These are phyloP conservation scores for Gryllus longicercus DNA, from an alignment of 2,888 invertebrate species.

Conservation along the genomic window DNA sequence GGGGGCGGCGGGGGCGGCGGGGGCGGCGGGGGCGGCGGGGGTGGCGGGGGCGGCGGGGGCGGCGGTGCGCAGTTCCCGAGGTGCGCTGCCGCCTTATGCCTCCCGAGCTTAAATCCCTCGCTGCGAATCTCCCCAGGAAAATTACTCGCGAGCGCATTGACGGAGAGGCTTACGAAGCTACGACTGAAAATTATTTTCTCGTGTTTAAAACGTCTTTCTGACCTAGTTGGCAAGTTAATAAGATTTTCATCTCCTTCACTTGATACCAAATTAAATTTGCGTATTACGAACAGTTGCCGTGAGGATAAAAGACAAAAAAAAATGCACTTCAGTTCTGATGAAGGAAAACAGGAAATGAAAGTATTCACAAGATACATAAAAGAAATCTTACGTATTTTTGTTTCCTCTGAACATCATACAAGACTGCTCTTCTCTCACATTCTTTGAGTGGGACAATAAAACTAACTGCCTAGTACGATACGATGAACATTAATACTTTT, in stretches of 20 bases:
- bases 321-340: background rate
- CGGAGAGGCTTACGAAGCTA: background rate
- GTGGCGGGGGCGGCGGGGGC: no score
- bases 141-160: background rate
- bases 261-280: background rate
- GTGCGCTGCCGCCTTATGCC: no score
- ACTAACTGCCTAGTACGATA: no score
- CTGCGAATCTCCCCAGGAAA: background rate
- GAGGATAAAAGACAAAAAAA: background rate
- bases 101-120: background rate
- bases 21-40: no score
- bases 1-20: no score
- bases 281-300: background rate
- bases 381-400: background rate
- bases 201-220: slow-evolving; percentile 9
- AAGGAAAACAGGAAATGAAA: background rate
- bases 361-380: background rate
- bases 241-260: background rate
- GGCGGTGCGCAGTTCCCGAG: no score
- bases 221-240: background rate
- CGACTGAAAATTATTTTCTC: background rate
- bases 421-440: no score
- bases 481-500: no score
- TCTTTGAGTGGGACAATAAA: no score
- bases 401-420: no score